phyloP scores from a whole-genome alignment of 30 jellyfish, hydroid and myxozoan species.

The Phacellophora camtschatica region DNA sequence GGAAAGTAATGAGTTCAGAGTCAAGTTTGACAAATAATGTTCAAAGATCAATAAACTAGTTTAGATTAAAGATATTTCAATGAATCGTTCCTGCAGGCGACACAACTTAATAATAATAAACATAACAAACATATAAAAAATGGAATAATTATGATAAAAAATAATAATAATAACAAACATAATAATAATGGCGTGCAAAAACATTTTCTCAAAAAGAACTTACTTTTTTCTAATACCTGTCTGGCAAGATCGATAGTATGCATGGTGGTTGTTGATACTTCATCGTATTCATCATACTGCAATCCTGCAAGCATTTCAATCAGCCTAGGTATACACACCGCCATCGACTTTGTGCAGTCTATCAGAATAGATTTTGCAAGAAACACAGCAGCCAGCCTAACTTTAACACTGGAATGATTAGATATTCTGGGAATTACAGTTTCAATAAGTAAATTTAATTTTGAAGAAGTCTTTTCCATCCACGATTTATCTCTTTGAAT shows the following conservation, averaged over 20 bases:
- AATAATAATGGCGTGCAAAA: not conserved
- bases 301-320: constrained; percentile 64
- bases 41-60: too few relatives aligned
- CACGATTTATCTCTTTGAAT: constrained; percentile 46
- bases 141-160: too few relatives aligned
- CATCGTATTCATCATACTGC: constrained; percentile 65
- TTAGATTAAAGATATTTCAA: too few relatives aligned
- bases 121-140: too few relatives aligned
- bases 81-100: too few relatives aligned
- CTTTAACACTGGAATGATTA: constrained; percentile 39
- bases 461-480: constrained; percentile 65
- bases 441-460: constrained; percentile 29
- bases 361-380: constrained; percentile 27
- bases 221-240: constrained; percentile 10
- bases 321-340: constrained; percentile 13
- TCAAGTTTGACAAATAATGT: too few relatives aligned
- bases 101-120: too few relatives aligned
- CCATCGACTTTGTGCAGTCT: constrained; percentile 50
- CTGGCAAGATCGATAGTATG: constrained; percentile 24
- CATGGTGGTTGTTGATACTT: constrained; percentile 16
- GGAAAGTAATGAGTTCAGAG: too few relatives aligned
- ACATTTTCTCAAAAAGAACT: not conserved
- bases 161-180: too few relatives aligned
- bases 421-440: constrained; percentile 53
- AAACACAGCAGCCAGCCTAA: constrained; percentile 36